phyloP scores from a whole-genome alignment of 2,888 invertebrate genomes.

The Lomographa bimaculata region DNA sequence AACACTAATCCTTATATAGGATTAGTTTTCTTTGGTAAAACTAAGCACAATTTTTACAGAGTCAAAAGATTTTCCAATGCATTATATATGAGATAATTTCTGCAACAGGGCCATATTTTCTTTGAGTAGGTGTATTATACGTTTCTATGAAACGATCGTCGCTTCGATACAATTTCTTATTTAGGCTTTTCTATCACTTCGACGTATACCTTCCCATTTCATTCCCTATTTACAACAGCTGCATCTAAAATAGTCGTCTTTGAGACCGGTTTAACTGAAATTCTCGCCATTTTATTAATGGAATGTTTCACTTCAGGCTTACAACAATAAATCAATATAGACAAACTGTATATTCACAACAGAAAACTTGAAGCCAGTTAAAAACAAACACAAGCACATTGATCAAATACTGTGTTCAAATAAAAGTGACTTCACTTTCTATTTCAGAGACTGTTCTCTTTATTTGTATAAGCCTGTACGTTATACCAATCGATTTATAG shows the following conservation, averaged over 20 bases:
- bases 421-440: slow-evolving; percentile 11
- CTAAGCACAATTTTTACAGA: no score
- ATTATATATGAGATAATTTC: no score
- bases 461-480: slow-evolving; percentile 21
- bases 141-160: slow-evolving; percentile 80
- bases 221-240: slow-evolving; percentile 34
- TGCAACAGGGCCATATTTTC: no score
- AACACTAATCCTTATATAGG: no score
- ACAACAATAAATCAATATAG: no score
- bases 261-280: slow-evolving; percentile 53
- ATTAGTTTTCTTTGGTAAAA: no score
- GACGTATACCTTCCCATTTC: slow-evolving; percentile 75
- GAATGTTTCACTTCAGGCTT: slow-evolving; percentile 46
- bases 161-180: slow-evolving; percentile 75
- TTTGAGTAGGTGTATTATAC: slow-evolving; percentile 44
- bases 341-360: no score
- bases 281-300: slow-evolving; percentile 38
- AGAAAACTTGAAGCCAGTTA: no score
- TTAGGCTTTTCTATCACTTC: slow-evolving; percentile 80
- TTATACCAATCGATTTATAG: slow-evolving; percentile 25
- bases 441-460: slow-evolving; percentile 2
- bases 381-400: no score
- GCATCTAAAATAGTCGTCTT: slow-evolving; percentile 52
- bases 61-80: no score
- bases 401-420: slow-evolving; percentile 6